Conservation (phyloP, 2,797 vertebrate genomes). For the Arnoldichthys spilopterus region DNA sequence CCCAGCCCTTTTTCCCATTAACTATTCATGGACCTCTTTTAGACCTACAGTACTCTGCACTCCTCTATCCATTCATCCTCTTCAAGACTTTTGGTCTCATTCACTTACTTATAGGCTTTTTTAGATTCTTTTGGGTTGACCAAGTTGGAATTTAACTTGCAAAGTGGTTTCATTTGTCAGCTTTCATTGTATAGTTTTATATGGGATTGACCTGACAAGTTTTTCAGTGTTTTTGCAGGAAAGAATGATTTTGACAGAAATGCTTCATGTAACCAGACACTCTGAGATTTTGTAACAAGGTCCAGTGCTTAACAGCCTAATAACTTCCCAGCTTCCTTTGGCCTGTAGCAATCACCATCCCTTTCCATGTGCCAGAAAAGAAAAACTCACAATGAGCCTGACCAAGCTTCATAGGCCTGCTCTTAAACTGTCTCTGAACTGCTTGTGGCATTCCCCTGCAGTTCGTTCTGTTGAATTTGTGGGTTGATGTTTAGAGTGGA, state of each 20-base stretch:
- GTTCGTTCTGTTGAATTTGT: constrained; percentile 48
- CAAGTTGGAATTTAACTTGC: background rate
- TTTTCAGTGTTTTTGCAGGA: background rate
- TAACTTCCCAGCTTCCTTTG: constrained; percentile 37
- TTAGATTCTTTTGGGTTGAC: background rate
- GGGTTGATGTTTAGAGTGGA: constrained; percentile 54
- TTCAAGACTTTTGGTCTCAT: background rate
- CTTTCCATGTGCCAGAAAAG: constrained; percentile 30
- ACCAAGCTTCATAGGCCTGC: constrained; percentile 17
- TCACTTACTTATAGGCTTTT: background rate
- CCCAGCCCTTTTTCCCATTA: constrained; percentile 40
- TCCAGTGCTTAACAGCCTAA: constrained; percentile 21
- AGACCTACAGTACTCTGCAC: constrained; percentile 9
- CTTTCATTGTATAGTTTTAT: background rate
- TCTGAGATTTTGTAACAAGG: constrained; percentile 21
- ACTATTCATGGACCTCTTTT: constrained; percentile 58
- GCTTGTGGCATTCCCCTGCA: constrained; percentile 43
- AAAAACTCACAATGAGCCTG: constrained; percentile 25
- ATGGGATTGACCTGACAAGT: background rate
- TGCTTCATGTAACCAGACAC: constrained; percentile 13
- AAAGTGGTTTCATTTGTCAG: background rate
- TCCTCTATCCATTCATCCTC: background rate
- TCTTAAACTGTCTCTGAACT: constrained; percentile 46
- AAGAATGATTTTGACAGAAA: background rate
- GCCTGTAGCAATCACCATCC: constrained; percentile 31